Evolutionary conservation across 2,888 invertebrate genomes (phyloP).

Genomic region (Cabera pusaria): DNA sequence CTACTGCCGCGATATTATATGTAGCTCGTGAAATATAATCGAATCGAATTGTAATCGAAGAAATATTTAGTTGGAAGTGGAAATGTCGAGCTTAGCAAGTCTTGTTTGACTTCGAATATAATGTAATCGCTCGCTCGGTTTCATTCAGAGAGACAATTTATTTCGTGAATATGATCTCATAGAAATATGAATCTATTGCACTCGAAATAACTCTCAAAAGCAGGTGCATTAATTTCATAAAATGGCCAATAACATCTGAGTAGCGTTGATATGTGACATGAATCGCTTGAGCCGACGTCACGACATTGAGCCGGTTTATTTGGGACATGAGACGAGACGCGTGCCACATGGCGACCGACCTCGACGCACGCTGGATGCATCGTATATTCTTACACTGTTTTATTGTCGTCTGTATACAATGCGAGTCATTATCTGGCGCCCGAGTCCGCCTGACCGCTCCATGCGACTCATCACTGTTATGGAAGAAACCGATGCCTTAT

Average conservation of each 20-base stretch:
- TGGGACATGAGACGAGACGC: constrained; percentile 45
- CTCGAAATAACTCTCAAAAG: constrained; percentile 1
- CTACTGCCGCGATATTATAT: constrained; percentile 16
- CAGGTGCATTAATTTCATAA: constrained; percentile 1
- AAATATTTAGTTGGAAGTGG: constrained; percentile 11
- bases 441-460: constrained; percentile 9
- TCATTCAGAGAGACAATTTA: no score
- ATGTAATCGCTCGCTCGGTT: neutral
- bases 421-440: constrained; percentile 19
- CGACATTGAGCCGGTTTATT: constrained; percentile 60
- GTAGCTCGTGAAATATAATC: constrained; percentile 18
- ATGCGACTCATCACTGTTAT: constrained; percentile 16
- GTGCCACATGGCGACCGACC: constrained; percentile 36
- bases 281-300: constrained; percentile 23
- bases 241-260: constrained; percentile 1
- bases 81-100: constrained; percentile 1
- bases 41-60: constrained; percentile 10
- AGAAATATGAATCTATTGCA: no score
- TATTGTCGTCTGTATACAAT: constrained; percentile 14
- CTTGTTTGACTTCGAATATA: neutral
- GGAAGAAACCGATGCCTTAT: constrained; percentile 4
- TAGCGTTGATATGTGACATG: constrained; percentile 15
- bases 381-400: constrained; percentile 21
- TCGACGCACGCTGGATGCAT: constrained; percentile 22
- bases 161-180: no score